Percentiles rank a stretch among this genome's conserved stretches.
These are phyloP conservation scores for Sycophila sp. DNA, from an alignment of 1,140 invertebrate genomes.

Conservation along the genomic window DNA sequence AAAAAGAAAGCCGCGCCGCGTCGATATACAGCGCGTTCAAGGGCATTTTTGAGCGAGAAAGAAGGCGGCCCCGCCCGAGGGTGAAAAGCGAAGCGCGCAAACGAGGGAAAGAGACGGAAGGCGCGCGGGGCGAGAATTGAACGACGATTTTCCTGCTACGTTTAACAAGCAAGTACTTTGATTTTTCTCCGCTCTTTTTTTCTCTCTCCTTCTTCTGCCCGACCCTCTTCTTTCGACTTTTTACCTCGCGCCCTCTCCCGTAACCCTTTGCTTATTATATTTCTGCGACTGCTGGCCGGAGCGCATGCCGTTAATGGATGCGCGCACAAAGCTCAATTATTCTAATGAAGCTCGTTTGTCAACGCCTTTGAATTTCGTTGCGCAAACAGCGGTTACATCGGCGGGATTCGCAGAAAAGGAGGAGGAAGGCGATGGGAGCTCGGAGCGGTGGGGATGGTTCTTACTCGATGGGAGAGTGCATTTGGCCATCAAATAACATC, in stretches of 20 bases:
- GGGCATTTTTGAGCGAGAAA: slow-evolving; percentile 38
- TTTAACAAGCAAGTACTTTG: slow-evolving; percentile 49
- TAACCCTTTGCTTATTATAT: slow-evolving; percentile 29
- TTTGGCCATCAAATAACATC: slow-evolving; percentile 69
- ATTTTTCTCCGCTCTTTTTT: slow-evolving; percentile 42
- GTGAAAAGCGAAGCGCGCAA: not conserved
- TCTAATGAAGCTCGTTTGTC: slow-evolving; percentile 3
- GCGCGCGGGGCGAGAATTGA: slow-evolving; percentile 43
- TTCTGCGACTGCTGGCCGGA: not conserved
- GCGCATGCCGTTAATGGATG: slow-evolving; percentile 13
- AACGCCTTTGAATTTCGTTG: not conserved
- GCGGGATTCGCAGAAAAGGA: not conserved
- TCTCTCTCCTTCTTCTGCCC: slow-evolving; percentile 43
- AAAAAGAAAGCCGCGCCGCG: slow-evolving; percentile 52
- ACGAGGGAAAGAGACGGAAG: not conserved
- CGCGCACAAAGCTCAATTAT: slow-evolving; percentile 28
- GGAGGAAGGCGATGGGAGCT: no score
- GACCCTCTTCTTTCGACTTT: no score
- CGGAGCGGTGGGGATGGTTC: no score
- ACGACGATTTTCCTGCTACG: slow-evolving; percentile 54
- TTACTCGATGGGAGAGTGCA: slow-evolving; percentile 57
- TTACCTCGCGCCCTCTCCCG: slow-evolving; percentile 8
- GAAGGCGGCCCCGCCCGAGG: slow-evolving; percentile 23
- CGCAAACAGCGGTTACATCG: no score
- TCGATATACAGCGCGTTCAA: slow-evolving; percentile 34